Conservation (phyloP, 53 echinoderm and acorn worm genomes). For the Echinarachnius parma region DNA sequence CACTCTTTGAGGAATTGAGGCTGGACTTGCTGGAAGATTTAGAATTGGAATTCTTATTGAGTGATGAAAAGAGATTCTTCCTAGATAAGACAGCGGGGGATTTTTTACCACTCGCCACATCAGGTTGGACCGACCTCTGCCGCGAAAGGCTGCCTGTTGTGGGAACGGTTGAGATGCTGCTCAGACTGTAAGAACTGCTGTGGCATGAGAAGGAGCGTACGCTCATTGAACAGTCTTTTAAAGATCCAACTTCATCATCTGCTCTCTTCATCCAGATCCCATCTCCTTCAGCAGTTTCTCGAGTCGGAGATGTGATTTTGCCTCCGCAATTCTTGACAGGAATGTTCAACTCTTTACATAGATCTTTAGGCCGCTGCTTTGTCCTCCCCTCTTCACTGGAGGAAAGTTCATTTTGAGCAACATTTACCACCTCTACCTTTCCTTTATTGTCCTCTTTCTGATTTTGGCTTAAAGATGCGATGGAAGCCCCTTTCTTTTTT, state of each 20-base stretch:
- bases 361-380: constrained; percentile 28
- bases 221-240: constrained; percentile 1
- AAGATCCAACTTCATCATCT: constrained; percentile 35
- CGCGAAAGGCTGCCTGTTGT: constrained; percentile 30
- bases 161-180: constrained; percentile 33
- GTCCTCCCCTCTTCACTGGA: constrained; percentile 2
- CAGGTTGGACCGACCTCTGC: constrained; percentile 45
- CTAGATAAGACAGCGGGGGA: constrained; percentile 11
- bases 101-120: constrained; percentile 12
- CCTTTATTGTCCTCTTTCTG: constrained; percentile 8
- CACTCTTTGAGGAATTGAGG: constrained; percentile 35
- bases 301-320: constrained; percentile 82
- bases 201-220: constrained; percentile 31
- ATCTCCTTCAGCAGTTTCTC: constrained; percentile 46
- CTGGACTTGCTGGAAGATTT: constrained; percentile 46
- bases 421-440: background rate
- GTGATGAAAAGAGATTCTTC: constrained; percentile 37
- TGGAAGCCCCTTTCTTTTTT: constrained; percentile 18
- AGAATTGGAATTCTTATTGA: constrained; percentile 45
- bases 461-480: background rate
- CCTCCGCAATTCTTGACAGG: constrained; percentile 88
- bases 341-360: constrained; percentile 86
- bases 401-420: background rate
- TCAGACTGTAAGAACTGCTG: constrained; percentile 43
- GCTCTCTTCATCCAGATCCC: constrained; percentile 85